Percentiles rank a stretch among this genome's conserved stretches.
phyloP scores from a whole-genome alignment of 2,113 vertebrate genomes.

The Harpagus bidentatus region DNA sequence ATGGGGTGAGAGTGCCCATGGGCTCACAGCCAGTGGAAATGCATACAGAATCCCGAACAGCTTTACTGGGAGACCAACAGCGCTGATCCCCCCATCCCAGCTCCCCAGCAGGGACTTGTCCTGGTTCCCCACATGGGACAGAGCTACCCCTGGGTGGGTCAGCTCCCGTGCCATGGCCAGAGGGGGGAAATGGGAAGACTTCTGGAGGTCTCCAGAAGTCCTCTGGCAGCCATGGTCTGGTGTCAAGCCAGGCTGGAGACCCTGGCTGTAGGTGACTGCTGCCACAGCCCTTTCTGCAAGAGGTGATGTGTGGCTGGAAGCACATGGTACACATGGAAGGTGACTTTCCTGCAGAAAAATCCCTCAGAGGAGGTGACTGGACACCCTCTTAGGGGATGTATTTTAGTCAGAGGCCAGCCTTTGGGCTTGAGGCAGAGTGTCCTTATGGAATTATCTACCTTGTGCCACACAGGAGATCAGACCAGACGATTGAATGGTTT shows the following conservation, averaged over 20 bases:
- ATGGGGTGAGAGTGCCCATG: neutral
- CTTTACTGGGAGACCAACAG: neutral
- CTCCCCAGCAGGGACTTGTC: neutral
- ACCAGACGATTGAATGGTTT: neutral
- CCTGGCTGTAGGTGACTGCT: neutral
- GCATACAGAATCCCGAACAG: neutral
- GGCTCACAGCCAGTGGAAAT: neutral
- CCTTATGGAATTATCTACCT: neutral
- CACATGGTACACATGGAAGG: fast-evolving
- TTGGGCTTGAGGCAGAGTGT: neutral
- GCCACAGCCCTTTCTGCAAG: neutral
- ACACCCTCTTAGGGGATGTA: neutral
- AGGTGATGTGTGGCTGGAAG: neutral
- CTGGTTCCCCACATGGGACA: fast-evolving
- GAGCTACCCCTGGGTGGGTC: neutral
- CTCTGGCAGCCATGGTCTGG: neutral
- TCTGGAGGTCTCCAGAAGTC: neutral
- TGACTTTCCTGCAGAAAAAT: neutral
- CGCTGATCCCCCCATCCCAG: neutral
- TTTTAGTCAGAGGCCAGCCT: neutral
- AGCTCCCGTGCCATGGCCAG: neutral
- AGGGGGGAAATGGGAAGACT: neutral
- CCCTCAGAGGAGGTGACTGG: neutral
- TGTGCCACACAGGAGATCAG: neutral
- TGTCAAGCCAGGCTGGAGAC: neutral